phyloP scores from a whole-genome alignment of 2,113 vertebrate species.

The Potamarius usumacintae region DNA sequence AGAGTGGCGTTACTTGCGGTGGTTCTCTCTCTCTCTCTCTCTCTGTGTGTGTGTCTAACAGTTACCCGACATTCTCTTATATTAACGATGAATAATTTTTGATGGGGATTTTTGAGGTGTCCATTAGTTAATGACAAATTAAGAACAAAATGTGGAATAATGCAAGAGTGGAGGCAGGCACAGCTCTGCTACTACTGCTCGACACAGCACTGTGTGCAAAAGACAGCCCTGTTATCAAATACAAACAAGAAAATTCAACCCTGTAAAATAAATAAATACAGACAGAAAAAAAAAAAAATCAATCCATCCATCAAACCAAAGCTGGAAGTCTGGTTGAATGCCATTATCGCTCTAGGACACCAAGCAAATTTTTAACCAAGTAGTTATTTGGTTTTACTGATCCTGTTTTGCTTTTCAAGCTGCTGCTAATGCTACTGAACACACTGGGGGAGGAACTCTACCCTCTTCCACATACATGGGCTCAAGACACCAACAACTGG shows the following conservation, averaged over 20 bases:
- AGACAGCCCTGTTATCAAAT: not conserved
- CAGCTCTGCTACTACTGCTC: not conserved
- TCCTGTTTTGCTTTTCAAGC: not conserved
- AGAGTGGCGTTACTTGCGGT: not conserved
- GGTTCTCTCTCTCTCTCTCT: not conserved
- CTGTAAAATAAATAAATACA: not conserved
- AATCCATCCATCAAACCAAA: not conserved
- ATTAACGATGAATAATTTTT: not conserved
- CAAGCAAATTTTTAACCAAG: no score
- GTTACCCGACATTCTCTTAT: not conserved
- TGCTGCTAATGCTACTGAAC: not conserved
- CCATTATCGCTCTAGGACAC: not conserved
- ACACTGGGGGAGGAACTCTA: not conserved
- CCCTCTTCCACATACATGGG: not conserved
- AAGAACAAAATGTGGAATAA: no score
- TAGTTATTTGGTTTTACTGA: no score
- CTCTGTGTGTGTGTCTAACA: not conserved
- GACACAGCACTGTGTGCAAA: not conserved
- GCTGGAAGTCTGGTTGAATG: not conserved
- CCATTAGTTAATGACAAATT: not conserved
- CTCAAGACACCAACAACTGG: not conserved
- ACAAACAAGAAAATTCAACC: not conserved
- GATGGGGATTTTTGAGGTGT: not conserved
- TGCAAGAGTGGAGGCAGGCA: not conserved
- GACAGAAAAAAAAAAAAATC: no score